Evolutionary conservation across 2,888 invertebrate species (phyloP).

Genomic region (Toxonevra muliebris): DNA sequence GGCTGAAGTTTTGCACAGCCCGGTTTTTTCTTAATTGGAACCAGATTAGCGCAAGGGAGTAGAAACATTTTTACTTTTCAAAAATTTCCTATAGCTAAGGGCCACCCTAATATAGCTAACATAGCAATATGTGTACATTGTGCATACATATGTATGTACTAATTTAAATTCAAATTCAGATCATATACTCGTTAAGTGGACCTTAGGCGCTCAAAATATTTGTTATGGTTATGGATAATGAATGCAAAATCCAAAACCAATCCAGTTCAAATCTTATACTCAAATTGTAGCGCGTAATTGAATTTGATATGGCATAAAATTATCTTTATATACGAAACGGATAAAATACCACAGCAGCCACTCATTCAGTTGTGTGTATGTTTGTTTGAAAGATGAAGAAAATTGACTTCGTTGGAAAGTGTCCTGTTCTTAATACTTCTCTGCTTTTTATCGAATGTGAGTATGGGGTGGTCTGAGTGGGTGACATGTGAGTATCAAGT

Average conservation of each 20-base stretch:
- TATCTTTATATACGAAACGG: conserved; percentile 1
- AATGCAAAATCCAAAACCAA: not conserved
- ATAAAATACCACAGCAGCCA: not conserved
- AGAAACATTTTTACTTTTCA: too few relatives aligned
- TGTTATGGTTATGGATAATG: conserved; percentile 5
- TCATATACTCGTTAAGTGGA: not conserved
- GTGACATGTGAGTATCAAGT: not conserved
- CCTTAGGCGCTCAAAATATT: conserved; percentile 6
- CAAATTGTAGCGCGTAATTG: conserved; percentile 4
- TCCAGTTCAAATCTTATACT: not conserved
- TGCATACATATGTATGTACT: not conserved
- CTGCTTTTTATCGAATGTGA: too few relatives aligned
- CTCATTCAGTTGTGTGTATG: not conserved
- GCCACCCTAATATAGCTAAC: too few relatives aligned
- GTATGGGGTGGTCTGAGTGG: too few relatives aligned
- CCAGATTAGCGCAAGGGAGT: too few relatives aligned
- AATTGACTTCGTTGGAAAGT: not conserved
- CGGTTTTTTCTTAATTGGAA: too few relatives aligned
- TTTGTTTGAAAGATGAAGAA: not conserved
- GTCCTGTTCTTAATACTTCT: not conserved
- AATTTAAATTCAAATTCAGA: too few relatives aligned
- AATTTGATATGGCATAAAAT: not conserved
- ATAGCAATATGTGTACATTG: not conserved
- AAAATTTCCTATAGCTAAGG: too few relatives aligned
- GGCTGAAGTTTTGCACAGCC: too few relatives aligned